Evolutionary conservation across 2,888 invertebrate genomes (phyloP), one percentile per base, ranked within the genome.

Genomic region (Creontiades dilutus): DNA sequence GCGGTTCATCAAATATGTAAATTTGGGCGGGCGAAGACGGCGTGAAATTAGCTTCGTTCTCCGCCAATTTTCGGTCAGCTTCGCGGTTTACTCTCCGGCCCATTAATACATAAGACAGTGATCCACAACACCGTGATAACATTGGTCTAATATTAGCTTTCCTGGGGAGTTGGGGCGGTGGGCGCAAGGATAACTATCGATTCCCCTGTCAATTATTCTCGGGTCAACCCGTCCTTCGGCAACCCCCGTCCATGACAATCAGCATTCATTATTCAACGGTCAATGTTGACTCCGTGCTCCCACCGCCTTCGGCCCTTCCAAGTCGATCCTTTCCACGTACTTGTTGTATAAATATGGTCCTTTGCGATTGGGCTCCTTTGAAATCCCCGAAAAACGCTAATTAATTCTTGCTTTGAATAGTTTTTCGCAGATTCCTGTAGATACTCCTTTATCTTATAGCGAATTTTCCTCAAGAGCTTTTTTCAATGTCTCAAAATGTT

Each of bases 141-240:
- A 23, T 12, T 2, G 27, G 27, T 68, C 68, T 27, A 68, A 68
- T 68, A 68, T 68, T 68, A 68, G 68, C 68, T 68, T 68, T 68
- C 68, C 23, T 23, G 23, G 27, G 68, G 12, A 12, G 4, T 23
- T 9, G 12, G 23, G 68, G 23, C 2, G 68, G 19, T 61, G 61
- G 23, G 5, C 19, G 61, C 9, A 52, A 52, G 27, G n/a, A 68
- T 68, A 68, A 23, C 68, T 68, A 68, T 68, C 19, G 68, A 68
- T 68, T 68, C 68, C 23, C 68, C 68, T 13, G 68, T 68, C 68
- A 68, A 68, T 68, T 68, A 68, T 68, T 68, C 68, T 68, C 68
- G 68, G 68, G 68, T 68, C 68, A 68, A 68, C 68, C 68, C 19
- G 68, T 68, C 68, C 68, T 68, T 68, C 68, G 27, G 11, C 27